A percentile compares a stretch with the other conserved stretches of the same genome.
Evolutionary conservation across 1,140 invertebrate genomes (phyloP).

Genomic region (Aethina tumida): DNA sequence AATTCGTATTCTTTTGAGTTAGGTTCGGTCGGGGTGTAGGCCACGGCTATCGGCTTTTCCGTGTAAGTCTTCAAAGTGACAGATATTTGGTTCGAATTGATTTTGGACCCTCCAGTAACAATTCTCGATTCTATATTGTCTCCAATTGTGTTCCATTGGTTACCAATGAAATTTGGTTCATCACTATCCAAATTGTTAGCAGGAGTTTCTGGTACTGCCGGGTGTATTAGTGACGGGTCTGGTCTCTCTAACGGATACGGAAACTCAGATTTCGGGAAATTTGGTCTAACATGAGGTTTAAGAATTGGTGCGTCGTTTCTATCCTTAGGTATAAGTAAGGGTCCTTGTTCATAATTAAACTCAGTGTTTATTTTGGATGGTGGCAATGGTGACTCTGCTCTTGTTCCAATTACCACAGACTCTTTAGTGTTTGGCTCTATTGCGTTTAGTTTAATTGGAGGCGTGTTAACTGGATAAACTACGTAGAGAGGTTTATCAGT

Average conservation of each 20-base stretch:
- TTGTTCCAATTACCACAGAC: constrained; percentile 45
- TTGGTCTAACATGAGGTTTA: constrained; percentile 36
- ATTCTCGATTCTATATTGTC: constrained; percentile 27
- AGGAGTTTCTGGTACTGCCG: constrained; percentile 33
- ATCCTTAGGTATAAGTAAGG: constrained; percentile 38
- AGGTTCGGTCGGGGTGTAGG: constrained; percentile 42
- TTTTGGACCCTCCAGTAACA: constrained; percentile 18
- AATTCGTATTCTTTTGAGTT: constrained; percentile 14
- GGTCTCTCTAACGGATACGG: constrained; percentile 51
- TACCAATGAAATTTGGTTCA: constrained; percentile 23
- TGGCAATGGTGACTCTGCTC: constrained; percentile 44
- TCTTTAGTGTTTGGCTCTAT: constrained; percentile 40
- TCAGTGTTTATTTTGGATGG: constrained; percentile 36
- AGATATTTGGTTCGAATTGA: constrained; percentile 29
- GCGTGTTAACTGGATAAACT: constrained; percentile 49
- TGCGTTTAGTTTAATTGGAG: constrained; percentile 37
- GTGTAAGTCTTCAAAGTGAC: constrained; percentile 34
- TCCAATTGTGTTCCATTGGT: constrained; percentile 33
- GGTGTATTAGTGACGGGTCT: constrained; percentile 31
- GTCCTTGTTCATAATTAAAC: constrained; percentile 40
- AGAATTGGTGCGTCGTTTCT: constrained; percentile 38
- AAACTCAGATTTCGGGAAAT: constrained; percentile 42
- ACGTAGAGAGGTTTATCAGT: constrained; percentile 47
- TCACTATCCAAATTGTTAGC: constrained; percentile 21
- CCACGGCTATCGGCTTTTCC: constrained; percentile 42